These are phyloP conservation scores for Agriopis leucophaearia DNA, from an alignment of 2,888 invertebrate species.

Conservation along the genomic window DNA sequence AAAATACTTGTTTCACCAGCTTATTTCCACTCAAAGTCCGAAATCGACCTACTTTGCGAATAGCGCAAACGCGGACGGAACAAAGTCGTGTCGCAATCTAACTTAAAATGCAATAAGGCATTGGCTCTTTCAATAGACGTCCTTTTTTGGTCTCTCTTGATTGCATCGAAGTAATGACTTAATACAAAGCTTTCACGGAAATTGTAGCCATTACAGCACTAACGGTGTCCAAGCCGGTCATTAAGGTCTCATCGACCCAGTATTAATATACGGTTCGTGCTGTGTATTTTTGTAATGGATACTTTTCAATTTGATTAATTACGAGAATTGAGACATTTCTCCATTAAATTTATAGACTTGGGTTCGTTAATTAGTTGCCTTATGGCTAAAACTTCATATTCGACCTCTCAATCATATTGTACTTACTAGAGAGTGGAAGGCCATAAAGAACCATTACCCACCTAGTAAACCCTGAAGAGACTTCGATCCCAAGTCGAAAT, in stretches of 20 bases:
- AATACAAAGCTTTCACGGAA: constrained; percentile 78
- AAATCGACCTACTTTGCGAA: constrained; percentile 26
- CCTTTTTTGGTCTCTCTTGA: constrained; percentile 48
- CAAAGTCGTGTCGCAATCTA: constrained; percentile 42
- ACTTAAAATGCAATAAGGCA: constrained; percentile 45
- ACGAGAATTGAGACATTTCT: not conserved
- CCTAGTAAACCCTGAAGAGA: too few species aligned
- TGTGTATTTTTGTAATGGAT: constrained; percentile 22
- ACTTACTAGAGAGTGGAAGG: too few species aligned
- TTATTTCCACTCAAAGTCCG: constrained; percentile 20
- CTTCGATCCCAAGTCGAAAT: too few species aligned
- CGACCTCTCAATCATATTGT: too few species aligned
- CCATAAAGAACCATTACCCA: too few species aligned
- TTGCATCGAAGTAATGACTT: constrained; percentile 69
- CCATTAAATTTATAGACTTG: too few species aligned
- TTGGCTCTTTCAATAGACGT: constrained; percentile 38
- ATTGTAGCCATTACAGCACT: constrained; percentile 69
- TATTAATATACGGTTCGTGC: constrained; percentile 58
- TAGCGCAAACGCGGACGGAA: constrained; percentile 17
- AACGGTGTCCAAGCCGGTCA: constrained; percentile 65
- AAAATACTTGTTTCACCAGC: constrained; percentile 11
- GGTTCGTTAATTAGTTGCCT: too few species aligned
- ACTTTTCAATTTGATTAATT: constrained; percentile 21
- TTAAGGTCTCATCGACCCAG: constrained; percentile 69
- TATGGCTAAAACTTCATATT: too few species aligned